Evolutionary conservation across 92 coral and sea anemone genomes (phyloP).

Genomic region (Isaurus tuberculatus): DNA sequence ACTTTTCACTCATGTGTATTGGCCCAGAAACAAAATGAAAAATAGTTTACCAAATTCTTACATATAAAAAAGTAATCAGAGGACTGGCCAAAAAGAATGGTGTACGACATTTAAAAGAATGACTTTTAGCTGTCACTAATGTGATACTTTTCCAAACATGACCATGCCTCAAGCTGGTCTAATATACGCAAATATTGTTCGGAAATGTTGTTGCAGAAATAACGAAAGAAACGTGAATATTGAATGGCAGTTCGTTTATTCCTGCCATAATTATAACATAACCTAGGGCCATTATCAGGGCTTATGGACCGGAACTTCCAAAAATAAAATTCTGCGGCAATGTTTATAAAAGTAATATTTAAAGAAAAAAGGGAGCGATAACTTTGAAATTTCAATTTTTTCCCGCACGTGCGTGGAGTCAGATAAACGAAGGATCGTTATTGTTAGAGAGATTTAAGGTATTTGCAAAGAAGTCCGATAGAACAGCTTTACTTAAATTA

Average conservation of each 20-base stretch:
- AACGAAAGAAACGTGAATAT: conserved; percentile 14
- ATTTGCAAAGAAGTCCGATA: neutral
- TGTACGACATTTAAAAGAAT: neutral
- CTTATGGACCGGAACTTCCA: conserved; percentile 29
- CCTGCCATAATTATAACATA: conserved; percentile 20
- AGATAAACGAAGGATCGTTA: neutral
- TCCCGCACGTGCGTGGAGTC: neutral
- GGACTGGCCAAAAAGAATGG: neutral
- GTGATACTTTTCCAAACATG: conserved; percentile 25
- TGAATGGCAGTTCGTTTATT: conserved; percentile 27
- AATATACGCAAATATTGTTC: conserved; percentile 39
- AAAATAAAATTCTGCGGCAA: conserved; percentile 24
- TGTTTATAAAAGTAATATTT: neutral
- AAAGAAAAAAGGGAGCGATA: conserved; percentile 2
- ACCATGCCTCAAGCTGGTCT: conserved; percentile 27
- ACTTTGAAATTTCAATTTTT: conserved; percentile 15
- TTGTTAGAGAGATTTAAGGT: neutral
- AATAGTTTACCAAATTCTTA: neutral
- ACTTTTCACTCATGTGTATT: conserved; percentile 21
- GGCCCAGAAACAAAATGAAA: conserved; percentile 13
- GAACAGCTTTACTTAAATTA: neutral
- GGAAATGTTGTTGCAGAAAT: conserved; percentile 18
- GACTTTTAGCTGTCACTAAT: neutral
- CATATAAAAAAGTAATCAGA: neutral
- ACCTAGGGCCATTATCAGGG: conserved; percentile 19